Evolutionary conservation across 2,113 vertebrate species (phyloP).

Genomic region (Lethenteron reissneri): DNA sequence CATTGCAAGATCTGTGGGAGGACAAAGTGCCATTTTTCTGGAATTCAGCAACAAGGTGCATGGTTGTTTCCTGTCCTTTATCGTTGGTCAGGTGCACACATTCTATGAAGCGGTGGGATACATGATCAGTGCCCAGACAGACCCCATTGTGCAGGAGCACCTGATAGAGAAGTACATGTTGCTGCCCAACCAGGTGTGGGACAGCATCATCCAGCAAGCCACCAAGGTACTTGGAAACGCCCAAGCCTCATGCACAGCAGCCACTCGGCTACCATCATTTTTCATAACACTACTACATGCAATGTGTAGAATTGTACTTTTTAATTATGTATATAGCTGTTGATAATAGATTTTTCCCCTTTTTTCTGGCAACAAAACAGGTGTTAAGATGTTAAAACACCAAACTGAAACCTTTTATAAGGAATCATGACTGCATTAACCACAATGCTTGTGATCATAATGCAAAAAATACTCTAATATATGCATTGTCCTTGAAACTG

Average conservation of each 20-base stretch:
- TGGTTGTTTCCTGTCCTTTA: neutral
- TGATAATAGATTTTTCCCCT: no score
- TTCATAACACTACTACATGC: no score
- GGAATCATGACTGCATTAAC: no score
- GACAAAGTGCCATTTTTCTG: neutral
- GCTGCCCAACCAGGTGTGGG: conserved; percentile 97
- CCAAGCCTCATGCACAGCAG: no score
- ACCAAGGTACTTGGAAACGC: conserved; percentile 54
- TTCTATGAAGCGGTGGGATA: conserved; percentile 97
- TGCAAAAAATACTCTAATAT: no score
- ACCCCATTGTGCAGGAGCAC: conserved; percentile 85
- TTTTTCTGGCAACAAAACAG: no score
- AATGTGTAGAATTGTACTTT: neutral
- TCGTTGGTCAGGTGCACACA: conserved; percentile 55
- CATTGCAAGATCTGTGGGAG: neutral
- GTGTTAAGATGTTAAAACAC: no score
- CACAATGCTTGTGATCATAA: no score
- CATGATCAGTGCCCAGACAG: conserved; percentile 97
- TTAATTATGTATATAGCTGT: neutral
- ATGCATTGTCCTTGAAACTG: no score
- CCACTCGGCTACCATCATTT: no score
- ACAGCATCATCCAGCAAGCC: conserved; percentile 97
- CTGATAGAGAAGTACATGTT: conserved; percentile 98
- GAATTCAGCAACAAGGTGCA: neutral
- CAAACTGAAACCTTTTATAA: no score